phyloP scores from a whole-genome alignment of 2,888 invertebrate species.

The Hermodice carunculata region DNA sequence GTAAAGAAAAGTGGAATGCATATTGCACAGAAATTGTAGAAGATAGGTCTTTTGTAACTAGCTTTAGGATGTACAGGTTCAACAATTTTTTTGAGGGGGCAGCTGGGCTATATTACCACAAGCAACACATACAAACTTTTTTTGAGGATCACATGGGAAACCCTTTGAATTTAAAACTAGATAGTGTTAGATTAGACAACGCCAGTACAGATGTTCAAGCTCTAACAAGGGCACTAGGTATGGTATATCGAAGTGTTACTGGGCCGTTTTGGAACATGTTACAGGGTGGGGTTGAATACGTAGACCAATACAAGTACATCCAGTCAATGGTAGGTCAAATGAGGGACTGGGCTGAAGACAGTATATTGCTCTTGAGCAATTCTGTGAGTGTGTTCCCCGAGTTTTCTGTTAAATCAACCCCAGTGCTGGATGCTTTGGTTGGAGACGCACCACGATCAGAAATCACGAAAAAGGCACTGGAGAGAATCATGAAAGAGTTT shows the following conservation, averaged over 20 bases:
- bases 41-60: neutral
- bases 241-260: neutral
- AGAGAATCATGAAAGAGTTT: no score
- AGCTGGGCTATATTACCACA: neutral
- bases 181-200: neutral
- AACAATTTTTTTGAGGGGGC: slow-evolving; percentile 1
- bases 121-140: neutral
- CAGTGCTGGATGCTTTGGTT: no score
- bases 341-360: no score
- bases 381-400: no score
- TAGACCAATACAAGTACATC: no score
- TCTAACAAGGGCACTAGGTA: neutral
- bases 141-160: neutral
- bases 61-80: neutral
- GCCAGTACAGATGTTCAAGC: no score
- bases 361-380: no score
- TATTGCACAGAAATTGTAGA: neutral
- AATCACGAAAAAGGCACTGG: no score
- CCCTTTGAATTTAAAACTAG: neutral
- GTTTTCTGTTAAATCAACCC: no score
- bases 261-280: neutral
- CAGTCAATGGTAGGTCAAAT: no score
- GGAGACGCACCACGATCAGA: no score
- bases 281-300: no score
- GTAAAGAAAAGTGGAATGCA: neutral